Evolutionary conservation across 2,113 vertebrate species (phyloP), one percentile per base, ranked within the genome.

Genomic region (Cephalopterus ornatus): DNA sequence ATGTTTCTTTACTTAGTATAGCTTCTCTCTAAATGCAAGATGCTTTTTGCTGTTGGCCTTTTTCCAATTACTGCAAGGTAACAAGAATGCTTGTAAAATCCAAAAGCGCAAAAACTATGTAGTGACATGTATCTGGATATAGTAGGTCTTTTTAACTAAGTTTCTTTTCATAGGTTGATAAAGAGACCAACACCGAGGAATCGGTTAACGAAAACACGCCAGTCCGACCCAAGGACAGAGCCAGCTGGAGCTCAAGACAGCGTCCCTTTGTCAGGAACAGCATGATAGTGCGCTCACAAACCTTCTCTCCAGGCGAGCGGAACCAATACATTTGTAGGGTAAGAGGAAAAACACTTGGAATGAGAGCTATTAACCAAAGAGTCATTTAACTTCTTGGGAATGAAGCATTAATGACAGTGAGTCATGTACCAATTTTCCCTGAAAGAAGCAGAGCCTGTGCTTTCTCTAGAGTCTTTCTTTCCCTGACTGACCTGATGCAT

Each of bases 321-420:
- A 98, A 96, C 96, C 98, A 98, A 87, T 98, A 99, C 89, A 97
- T 98, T 97, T 99, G 98, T 95, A 98, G 98, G 98, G 98, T 99
- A 97, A 98, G 98, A 75, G 44, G 33, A 79, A 87, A 58, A 58
- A 39, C 30, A 26, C 76, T 91, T n/a, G 70, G 44, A 55, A 30
- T 16, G 62, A 74, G 63, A 76, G 59, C 85, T 81, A 65, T 95
- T 95, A 87, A 77, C 78, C 59, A 65, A 35, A 72, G 73, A 92
- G 71, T 82, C 93, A 88, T 88, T 92, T 46, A 90, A 85, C 61
- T 96, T 94, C 80, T 88, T 72, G 88, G 88, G 90, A 95, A 78
- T 41, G 61, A 88, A 91, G 75, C 15, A 6, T 80, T 84, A 67
- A 59, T 82, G 88, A 72, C 87, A 79, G 56, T 30, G 78, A 92